Evolutionary conservation across 2,113 vertebrate species (phyloP).

Genomic region (Tetrao urogallus): DNA sequence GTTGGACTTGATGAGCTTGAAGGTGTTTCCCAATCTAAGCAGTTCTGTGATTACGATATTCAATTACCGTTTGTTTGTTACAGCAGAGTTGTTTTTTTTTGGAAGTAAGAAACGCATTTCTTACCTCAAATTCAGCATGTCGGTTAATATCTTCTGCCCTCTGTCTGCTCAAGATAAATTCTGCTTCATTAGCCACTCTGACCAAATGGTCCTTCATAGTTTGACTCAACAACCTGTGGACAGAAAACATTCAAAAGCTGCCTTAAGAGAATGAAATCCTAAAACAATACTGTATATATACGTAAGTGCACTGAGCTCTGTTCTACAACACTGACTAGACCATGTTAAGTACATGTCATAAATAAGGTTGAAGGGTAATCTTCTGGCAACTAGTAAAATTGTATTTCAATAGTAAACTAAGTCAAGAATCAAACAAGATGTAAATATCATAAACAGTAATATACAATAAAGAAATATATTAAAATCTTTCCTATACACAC

Average conservation of each 20-base stretch:
- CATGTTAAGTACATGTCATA: neutral
- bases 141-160: slow-evolving; percentile 96
- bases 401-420: neutral
- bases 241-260: slow-evolving; percentile 41
- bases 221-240: slow-evolving; percentile 91
- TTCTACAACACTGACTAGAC: neutral
- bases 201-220: slow-evolving; percentile 99
- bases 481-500: neutral
- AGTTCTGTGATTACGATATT: neutral
- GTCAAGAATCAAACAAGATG: neutral
- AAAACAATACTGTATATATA: neutral
- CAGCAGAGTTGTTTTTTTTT: neutral
- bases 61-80: neutral
- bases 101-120: neutral
- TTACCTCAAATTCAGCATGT: slow-evolving; percentile 98
- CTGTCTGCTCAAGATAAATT: slow-evolving; percentile 97
- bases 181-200: slow-evolving; percentile 97
- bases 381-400: neutral
- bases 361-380: neutral
- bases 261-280: neutral
- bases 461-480: neutral
- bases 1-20: too few relatives aligned
- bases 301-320: neutral
- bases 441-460: neutral
- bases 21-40: too few relatives aligned